A percentile compares a stretch with the other conserved stretches of the same genome.
Conservation (phyloP, 1,140 invertebrate genomes). For the Conus betulinus region DNA sequence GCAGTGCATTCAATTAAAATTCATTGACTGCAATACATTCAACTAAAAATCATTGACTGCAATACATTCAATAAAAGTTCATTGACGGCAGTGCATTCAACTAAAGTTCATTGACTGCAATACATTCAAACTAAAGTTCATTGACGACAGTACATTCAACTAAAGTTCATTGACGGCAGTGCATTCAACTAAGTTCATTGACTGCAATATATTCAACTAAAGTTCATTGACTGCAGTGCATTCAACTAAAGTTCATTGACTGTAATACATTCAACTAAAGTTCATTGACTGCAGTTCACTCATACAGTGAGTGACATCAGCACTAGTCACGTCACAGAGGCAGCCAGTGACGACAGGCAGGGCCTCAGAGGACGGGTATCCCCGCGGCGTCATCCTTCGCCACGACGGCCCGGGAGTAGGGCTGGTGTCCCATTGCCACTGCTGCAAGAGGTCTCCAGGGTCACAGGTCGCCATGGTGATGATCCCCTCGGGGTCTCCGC, state of each 20-base stretch:
- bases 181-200: too few relatives aligned
- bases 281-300: background rate
- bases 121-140: too few relatives aligned
- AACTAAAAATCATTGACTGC: too few relatives aligned
- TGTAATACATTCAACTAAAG: background rate
- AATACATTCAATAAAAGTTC: too few relatives aligned
- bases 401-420: background rate
- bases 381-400: slow-evolving; percentile 26
- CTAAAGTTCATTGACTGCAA: too few relatives aligned
- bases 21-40: too few relatives aligned
- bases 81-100: too few relatives aligned
- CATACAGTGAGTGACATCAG: background rate
- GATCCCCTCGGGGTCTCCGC: background rate
- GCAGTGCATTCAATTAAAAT: too few relatives aligned
- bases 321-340: background rate
- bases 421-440: slow-evolving; percentile 9
- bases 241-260: background rate
- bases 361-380: background rate
- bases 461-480: background rate
- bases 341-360: background rate
- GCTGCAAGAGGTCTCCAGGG: background rate
- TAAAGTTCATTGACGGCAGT: too few relatives aligned
- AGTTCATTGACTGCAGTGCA: background rate
- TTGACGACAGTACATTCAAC: too few relatives aligned
- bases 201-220: background rate